Conservation (phyloP, 1,140 invertebrate genomes). For the Contarinia nasturtii region DNA sequence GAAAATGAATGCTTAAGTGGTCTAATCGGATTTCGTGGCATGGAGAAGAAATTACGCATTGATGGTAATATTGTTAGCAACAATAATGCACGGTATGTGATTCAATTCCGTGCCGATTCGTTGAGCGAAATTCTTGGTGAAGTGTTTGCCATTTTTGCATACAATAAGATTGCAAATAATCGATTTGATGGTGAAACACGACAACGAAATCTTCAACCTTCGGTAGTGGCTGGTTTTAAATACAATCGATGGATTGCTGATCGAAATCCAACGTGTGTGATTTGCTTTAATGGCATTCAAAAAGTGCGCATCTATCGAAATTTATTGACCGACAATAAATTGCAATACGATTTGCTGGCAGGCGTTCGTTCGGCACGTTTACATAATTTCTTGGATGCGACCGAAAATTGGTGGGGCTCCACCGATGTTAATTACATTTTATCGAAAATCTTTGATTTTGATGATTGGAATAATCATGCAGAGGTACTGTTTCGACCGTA, state of each 20-base stretch:
- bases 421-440: conserved; percentile 48
- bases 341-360: conserved; percentile 84
- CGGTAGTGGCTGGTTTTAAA: conserved; percentile 7
- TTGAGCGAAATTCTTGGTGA: conserved; percentile 83
- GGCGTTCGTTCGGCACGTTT: conserved; percentile 77
- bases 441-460: conserved; percentile 91
- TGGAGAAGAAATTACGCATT: conserved; percentile 89
- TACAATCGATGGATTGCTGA: conserved; percentile 26
- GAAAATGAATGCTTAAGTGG: conserved; percentile 70
- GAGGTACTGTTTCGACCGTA: conserved; percentile 79
- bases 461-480: conserved; percentile 98
- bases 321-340: conserved; percentile 67
- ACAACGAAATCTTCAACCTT: conserved; percentile 2
- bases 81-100: conserved; percentile 70
- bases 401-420: conserved; percentile 94
- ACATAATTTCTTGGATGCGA: conserved; percentile 70
- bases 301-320: conserved; percentile 82
- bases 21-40: conserved; percentile 71
- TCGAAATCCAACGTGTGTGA: conserved; percentile 53
- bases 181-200: conserved; percentile 17
- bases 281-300: conserved; percentile 88
- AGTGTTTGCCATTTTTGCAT: conserved; percentile 56
- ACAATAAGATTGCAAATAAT: conserved; percentile 65
- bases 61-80: conserved; percentile 54
- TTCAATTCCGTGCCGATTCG: conserved; percentile 77